A percentile compares a stretch with the other conserved stretches of the same genome.
Evolutionary conservation across 1,140 invertebrate genomes (phyloP).

Genomic region (Cydia fagiglandana): DNA sequence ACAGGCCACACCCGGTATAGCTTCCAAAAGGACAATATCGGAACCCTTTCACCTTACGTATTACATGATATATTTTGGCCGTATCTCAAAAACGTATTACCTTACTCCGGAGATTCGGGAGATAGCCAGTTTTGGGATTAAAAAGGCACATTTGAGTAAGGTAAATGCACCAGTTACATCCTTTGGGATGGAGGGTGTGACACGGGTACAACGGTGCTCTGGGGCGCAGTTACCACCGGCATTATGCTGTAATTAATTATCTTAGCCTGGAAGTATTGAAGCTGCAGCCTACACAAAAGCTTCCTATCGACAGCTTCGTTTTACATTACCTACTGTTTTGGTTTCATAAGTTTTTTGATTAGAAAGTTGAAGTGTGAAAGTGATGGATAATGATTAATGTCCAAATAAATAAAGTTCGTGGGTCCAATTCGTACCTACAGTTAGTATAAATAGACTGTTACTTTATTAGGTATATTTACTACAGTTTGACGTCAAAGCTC

Average conservation of each 20-base stretch:
- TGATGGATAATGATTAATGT: neutral
- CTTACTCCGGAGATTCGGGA: constrained; percentile 54
- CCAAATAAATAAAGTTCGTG: neutral
- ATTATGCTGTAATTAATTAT: constrained; percentile 22
- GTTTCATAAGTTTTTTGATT: neutral
- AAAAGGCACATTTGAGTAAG: neutral
- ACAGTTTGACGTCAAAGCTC: no score
- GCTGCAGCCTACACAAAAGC: neutral
- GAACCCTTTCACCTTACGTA: neutral
- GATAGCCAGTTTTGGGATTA: neutral
- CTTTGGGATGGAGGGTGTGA: neutral
- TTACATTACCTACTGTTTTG: constrained; percentile 11
- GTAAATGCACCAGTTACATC: neutral
- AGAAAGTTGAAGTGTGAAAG: neutral
- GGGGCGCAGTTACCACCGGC: constrained; percentile 23
- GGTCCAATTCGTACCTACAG: no score
- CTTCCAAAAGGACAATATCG: neutral
- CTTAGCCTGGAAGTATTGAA: neutral
- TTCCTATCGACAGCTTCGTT: constrained; percentile 19
- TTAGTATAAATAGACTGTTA: no score
- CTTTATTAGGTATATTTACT: no score
- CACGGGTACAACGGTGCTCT: constrained; percentile 6
- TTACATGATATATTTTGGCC: constrained; percentile 34
- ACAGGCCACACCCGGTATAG: no score
- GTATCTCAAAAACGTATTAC: constrained; percentile 55